Percentiles rank a stretch among this genome's conserved stretches.
phyloP scores from a whole-genome alignment of 1,140 invertebrate genomes.

The Trichoplusia ni region DNA sequence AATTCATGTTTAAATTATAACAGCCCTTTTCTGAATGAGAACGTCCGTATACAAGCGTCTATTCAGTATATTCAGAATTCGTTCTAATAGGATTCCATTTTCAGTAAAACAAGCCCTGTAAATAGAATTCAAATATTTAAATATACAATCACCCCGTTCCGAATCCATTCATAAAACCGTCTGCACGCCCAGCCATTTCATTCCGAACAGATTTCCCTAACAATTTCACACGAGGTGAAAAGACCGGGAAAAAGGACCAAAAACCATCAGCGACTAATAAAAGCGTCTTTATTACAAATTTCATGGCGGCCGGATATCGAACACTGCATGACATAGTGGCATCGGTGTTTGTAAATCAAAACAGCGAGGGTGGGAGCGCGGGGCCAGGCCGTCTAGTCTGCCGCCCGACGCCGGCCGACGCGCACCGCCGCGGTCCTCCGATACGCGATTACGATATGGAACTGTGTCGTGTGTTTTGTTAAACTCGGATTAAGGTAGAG shows the following conservation, averaged over 20 bases:
- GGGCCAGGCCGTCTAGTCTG: slow-evolving; percentile 55
- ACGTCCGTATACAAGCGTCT: no score
- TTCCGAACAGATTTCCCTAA: no score
- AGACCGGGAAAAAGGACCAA: neutral
- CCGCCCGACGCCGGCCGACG: slow-evolving; percentile 67
- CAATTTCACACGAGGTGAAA: no score
- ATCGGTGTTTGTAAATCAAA: slow-evolving; percentile 58
- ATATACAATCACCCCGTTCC: no score
- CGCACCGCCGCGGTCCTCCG: slow-evolving; percentile 36
- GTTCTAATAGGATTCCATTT: no score
- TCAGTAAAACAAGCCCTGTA: no score
- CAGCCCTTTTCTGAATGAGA: no score
- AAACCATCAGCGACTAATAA: slow-evolving; percentile 13
- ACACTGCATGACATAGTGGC: slow-evolving; percentile 39
- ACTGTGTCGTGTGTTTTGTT: slow-evolving; percentile 29
- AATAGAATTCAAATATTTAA: no score
- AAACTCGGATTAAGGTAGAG: slow-evolving; percentile 27
- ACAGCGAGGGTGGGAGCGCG: slow-evolving; percentile 51
- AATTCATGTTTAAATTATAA: no score
- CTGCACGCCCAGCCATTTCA: no score
- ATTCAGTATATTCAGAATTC: no score
- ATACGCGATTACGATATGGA: slow-evolving; percentile 20
- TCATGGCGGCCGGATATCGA: slow-evolving; percentile 23
- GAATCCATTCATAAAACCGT: no score
- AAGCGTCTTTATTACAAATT: slow-evolving; percentile 18